Percentiles rank a stretch among this genome's conserved stretches.
Conservation (phyloP, 2,797 vertebrate genomes). For the Thamnophis elegans region DNA sequence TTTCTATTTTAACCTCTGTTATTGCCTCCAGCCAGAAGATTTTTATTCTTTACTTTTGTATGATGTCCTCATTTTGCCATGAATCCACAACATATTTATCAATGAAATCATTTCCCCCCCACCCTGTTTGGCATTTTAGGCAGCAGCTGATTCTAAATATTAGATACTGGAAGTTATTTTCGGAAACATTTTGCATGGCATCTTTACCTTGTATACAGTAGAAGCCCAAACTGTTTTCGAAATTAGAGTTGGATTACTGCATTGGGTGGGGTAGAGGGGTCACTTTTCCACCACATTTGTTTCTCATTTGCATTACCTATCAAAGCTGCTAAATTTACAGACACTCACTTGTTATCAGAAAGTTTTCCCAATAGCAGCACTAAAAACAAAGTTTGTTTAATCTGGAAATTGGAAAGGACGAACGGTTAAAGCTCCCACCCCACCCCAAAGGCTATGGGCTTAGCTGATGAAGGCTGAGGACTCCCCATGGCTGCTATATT, state of each 20-base stretch:
- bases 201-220: neutral
- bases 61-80: neutral
- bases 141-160: neutral
- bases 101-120: neutral
- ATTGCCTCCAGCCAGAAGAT: too few species aligned
- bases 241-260: neutral
- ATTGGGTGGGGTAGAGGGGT: neutral
- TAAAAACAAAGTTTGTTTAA: neutral
- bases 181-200: neutral
- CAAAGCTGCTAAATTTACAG: neutral
- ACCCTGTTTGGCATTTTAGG: neutral
- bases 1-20: too few species aligned
- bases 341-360: neutral
- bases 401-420: neutral
- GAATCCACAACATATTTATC: neutral
- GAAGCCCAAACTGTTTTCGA: neutral
- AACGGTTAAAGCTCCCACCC: neutral
- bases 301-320: neutral
- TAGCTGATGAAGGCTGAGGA: neutral
- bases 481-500: neutral
- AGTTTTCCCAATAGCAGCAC: neutral
- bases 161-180: neutral
- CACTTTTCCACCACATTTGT: neutral
- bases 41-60: neutral
- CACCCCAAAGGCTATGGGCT: neutral